Conservation (phyloP, 2,888 invertebrate species). For the Oasisia sp. region DNA sequence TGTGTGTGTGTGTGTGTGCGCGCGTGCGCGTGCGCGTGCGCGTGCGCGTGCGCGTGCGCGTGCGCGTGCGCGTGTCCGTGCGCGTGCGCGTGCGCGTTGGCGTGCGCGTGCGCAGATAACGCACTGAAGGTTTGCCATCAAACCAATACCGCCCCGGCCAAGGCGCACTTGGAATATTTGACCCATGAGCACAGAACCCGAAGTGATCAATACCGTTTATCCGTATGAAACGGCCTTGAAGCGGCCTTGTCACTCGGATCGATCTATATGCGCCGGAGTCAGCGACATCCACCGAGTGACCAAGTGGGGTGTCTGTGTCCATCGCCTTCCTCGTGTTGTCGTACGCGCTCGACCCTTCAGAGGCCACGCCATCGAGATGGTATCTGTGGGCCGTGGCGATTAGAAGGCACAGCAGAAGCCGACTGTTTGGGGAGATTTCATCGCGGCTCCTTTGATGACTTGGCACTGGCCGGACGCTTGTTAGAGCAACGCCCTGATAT, state of each 20-base stretch:
- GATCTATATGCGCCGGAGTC: not conserved
- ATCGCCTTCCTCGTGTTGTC: no score
- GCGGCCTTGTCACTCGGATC: not conserved
- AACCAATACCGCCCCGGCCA: not conserved
- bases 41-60: no score
- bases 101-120: not conserved
- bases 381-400: not conserved
- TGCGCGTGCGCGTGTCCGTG: no score
- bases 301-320: not conserved
- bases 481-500: not conserved
- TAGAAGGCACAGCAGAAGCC: not conserved
- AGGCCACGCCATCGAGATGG: not conserved
- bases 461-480: not conserved
- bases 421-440: not conserved
- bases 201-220: not conserved
- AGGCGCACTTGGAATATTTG: not conserved
- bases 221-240: no score
- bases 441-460: not conserved
- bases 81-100: no score
- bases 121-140: not conserved
- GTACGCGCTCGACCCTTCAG: not conserved
- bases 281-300: not conserved
- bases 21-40: no score
- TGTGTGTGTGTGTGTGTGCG: no score
- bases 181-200: not conserved